A percentile compares a stretch with the other conserved stretches of the same genome.
Evolutionary conservation across 1,140 invertebrate genomes (phyloP).

Genomic region (Bradynema listronoti): DNA sequence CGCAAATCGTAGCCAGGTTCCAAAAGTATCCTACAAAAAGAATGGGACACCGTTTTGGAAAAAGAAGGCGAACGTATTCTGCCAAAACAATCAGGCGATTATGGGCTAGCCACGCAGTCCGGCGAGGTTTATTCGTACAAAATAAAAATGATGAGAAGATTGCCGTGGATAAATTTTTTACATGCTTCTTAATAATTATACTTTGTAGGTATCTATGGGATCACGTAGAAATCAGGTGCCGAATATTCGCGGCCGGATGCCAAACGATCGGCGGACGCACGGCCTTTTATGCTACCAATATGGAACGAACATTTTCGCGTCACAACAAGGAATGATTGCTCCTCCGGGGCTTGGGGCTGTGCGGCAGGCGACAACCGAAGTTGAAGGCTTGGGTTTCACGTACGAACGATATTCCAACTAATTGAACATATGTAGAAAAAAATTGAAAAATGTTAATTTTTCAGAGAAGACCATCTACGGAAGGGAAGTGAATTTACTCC

Average conservation of each 20-base stretch:
- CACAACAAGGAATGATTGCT: constrained; percentile 68
- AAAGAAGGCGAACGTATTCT: constrained; percentile 57
- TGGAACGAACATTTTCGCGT: constrained; percentile 81
- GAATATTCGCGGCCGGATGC: constrained; percentile 53
- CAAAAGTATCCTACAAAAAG: constrained; percentile 56
- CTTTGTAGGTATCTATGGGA: constrained; percentile 56
- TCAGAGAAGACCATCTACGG: constrained; percentile 51
- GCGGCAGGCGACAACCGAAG: constrained; percentile 53
- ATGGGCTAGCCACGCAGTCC: constrained; percentile 52
- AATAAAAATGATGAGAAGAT: too few species aligned
- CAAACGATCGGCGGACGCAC: constrained; percentile 55
- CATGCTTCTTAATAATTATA: neutral
- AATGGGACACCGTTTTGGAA: constrained; percentile 57
- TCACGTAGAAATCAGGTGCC: constrained; percentile 57
- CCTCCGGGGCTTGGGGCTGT: constrained; percentile 50
- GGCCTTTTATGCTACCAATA: constrained; percentile 66
- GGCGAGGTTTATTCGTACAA: too few species aligned
- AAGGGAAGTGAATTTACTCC: constrained; percentile 53
- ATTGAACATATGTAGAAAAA: neutral
- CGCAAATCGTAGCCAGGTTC: constrained; percentile 47
- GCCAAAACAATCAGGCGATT: constrained; percentile 57
- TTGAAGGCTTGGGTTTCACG: constrained; percentile 54
- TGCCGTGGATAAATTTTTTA: constrained; percentile 12
- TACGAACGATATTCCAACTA: constrained; percentile 21
- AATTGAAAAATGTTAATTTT: constrained; percentile 14